Base-by-base conservation (phyloP, 2,113 vertebrate genomes). In the Apaloderma vittatum region DNA sequence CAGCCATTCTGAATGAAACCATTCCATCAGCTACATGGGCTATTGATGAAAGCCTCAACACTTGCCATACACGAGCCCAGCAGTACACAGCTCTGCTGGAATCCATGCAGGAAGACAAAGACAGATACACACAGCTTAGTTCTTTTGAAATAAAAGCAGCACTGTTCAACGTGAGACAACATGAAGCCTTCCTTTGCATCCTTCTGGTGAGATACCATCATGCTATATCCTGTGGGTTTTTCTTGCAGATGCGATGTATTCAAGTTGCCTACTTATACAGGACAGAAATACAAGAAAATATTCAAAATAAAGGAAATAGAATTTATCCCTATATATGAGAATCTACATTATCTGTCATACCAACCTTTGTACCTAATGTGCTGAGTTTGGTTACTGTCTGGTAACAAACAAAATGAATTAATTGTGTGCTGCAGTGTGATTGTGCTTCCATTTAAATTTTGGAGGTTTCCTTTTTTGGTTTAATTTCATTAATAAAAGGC, bases 81-180 rank as follows among this genome's bases (percentile, higher is more conserved):
- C 97, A 59, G 37, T 99, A 99, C 97, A 99, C 98, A 0, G 98
- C 99, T 22, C 86, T 99, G 61, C 78, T 99, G 90, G 99, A 99
- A 97, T 97, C 92, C 48, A 78, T 95, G 37, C 55, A 85, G 3
- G 78, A 92, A 15, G 81, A 90, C 27, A 76, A 51, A 20, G 67
- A 80, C 13, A 80, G 58, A 79, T 75, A 48, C 4, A 2, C 29
- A 6, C 93, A 96, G 3, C 75, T 98, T 11, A 86, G 87, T 4
- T 26, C 62, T 1, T 84, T 75, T 15, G 96, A 98, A 84, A 83
- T 99, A 61, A 99, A 90, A 96, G 98, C 99, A 97, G 98, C 98
- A 2, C 97, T 99, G 1, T 99, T 98, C 96, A 99, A 98, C 19
- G 84, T 98, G 75, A 98, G 99, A 32, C 99, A 99, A 66, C 98